Evolutionary conservation across 2,888 invertebrate genomes (phyloP), one percentile per base, ranked within the genome.

Genomic region (Drosophila kambysellisi): DNA sequence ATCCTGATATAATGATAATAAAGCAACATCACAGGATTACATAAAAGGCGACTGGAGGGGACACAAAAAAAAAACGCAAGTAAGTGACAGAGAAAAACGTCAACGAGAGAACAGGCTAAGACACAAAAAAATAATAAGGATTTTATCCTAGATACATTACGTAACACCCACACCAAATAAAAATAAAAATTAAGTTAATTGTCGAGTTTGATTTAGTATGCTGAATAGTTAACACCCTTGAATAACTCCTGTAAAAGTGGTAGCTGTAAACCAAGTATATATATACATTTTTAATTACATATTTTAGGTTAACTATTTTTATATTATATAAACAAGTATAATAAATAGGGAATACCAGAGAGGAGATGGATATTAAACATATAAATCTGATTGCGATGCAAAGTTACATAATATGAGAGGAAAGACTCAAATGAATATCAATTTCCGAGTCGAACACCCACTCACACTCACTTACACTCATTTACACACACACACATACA

Each of bases 1-100:
- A 88, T 88, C 78, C 69, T 70, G 66, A 79, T 79, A 82, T 89
- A 89, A 91, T 88, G 85, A 83, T 85, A 90, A 91, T 90, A 90
- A 89, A 82, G 82, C 79, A 74, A 76, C 81, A 85, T 90, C 87
- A 90, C 74, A 76, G 70, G 71, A 74, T 74, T 74, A 81, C 71
- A 69, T 46, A 79, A 73, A 75, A 72, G 64, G 61, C 66, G 37
- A 71, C 65, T 68, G 73, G 63, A 58, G 68, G 52, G 25, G 51
- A 52, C 43, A 43, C 39, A 33, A 39, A 50, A 33, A 25, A 25
- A 25, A 25, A 30, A 37, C 64, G 59, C 53, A 71, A 78, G 71
- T 68, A 68, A 67, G 37, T 53, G 59, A 61, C 59, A 20, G 48
- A 54, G 48, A 70, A 60, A 61, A 54, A 43, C 48, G 46, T 58